Percentiles rank a stretch among this genome's conserved stretches.
phyloP scores from a whole-genome alignment of 1,140 invertebrate species.

The Heliconius melpomene region DNA sequence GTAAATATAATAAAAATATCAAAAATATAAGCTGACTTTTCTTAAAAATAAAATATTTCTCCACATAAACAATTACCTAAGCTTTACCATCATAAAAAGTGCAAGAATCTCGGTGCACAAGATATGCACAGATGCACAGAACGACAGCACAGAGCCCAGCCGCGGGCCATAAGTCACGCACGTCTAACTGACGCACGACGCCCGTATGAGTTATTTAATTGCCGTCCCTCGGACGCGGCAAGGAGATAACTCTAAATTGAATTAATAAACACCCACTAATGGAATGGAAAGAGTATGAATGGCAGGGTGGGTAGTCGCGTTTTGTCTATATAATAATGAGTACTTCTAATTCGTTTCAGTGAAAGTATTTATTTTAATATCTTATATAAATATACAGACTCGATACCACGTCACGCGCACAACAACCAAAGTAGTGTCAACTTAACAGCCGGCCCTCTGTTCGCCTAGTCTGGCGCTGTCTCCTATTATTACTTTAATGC shows the following conservation, averaged over 20 bases:
- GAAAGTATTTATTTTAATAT: background rate
- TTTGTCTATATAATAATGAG: no score
- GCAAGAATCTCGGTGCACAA: no score
- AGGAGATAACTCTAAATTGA: background rate
- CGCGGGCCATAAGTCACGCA: background rate
- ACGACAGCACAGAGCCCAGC: background rate
- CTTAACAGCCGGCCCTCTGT: background rate
- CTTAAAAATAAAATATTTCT: no score
- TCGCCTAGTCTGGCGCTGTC: background rate
- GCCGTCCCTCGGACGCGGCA: conserved; percentile 17
- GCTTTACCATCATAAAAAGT: no score
- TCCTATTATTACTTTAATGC: background rate
- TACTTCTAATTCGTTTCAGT: no score
- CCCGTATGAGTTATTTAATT: conserved; percentile 70
- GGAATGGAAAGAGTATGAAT: background rate
- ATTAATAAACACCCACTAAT: background rate
- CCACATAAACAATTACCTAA: no score
- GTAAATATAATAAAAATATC: no score
- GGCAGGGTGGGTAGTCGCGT: background rate
- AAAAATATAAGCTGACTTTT: no score
- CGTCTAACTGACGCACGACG: conserved; percentile 17
- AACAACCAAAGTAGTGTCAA: background rate
- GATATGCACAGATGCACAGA: no score
- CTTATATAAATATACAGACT: background rate
- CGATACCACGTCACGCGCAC: no score